Evolutionary conservation across 1,140 invertebrate genomes (phyloP).

Genomic region (Sinonovacula constricta): DNA sequence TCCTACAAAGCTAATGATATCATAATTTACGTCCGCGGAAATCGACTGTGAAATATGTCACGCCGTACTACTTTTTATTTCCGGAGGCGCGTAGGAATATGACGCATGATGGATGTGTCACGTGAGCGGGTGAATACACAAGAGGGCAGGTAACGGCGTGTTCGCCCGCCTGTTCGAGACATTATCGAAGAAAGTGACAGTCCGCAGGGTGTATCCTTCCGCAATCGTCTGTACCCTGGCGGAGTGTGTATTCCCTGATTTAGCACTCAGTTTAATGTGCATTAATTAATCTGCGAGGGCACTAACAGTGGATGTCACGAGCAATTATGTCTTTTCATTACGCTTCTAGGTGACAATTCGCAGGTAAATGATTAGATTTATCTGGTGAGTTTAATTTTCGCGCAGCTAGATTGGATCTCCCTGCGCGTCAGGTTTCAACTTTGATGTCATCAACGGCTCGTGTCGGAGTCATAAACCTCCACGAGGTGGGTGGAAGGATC

Average conservation of each 20-base stretch:
- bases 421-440: not conserved
- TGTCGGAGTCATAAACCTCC: constrained; percentile 17
- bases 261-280: not conserved
- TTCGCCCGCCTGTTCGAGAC: too few species aligned
- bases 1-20: too few species aligned
- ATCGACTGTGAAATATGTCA: too few species aligned
- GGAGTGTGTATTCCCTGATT: not conserved
- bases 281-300: not conserved
- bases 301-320: not conserved
- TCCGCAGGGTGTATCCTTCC: not conserved
- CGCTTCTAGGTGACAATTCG: constrained; percentile 19
- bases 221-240: not conserved
- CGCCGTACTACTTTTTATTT: too few species aligned
- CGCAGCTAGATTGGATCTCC: not conserved
- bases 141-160: too few species aligned
- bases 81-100: too few species aligned
- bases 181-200: too few species aligned
- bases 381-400: constrained; percentile 20
- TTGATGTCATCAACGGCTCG: not conserved
- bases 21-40: too few species aligned
- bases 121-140: too few species aligned
- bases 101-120: not conserved
- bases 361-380: constrained; percentile 27
- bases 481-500: too few species aligned
- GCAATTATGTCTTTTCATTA: not conserved